Conservation (phyloP, 2,797 vertebrate genomes). For the Scomberomorus guttatus region DNA sequence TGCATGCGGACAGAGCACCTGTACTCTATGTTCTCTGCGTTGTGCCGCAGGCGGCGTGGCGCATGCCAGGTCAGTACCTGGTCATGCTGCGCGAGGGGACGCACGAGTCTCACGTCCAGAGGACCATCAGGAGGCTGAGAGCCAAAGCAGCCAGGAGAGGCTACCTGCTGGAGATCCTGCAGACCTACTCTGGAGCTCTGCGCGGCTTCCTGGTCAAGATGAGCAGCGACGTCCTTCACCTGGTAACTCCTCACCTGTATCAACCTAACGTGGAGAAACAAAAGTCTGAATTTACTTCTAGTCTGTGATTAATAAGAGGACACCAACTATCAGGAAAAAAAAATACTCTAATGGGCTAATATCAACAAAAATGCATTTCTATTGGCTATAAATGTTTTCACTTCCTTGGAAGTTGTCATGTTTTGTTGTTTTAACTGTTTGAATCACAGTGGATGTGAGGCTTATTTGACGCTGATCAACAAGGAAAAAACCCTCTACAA, state of each 20-base stretch:
- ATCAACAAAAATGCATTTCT: background rate
- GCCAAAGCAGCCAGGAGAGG: conserved; percentile 83
- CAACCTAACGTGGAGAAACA: background rate
- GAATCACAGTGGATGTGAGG: background rate
- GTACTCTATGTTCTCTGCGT: background rate
- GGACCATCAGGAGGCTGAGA: conserved; percentile 77
- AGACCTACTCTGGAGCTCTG: conserved; percentile 86
- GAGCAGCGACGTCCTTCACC: conserved; percentile 85
- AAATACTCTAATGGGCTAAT: background rate
- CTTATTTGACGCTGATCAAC: background rate
- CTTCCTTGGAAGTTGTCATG: background rate
- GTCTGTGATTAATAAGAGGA: background rate
- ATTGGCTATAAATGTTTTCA: background rate
- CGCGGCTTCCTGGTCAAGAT: conserved; percentile 85
- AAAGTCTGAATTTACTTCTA: background rate
- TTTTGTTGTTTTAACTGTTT: background rate
- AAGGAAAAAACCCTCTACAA: no score
- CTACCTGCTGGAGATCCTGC: conserved; percentile 83
- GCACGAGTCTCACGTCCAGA: conserved; percentile 78
- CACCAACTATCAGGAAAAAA: background rate
- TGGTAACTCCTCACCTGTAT: conserved; percentile 75
- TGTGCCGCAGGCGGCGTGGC: conserved; percentile 86
- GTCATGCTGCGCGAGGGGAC: conserved; percentile 85
- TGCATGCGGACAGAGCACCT: conserved; percentile 14
- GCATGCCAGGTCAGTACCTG: conserved; percentile 88